These are phyloP conservation scores for Oreochromis grahami DNA, from an alignment of 2,797 vertebrate genomes.

Conservation along the genomic window DNA sequence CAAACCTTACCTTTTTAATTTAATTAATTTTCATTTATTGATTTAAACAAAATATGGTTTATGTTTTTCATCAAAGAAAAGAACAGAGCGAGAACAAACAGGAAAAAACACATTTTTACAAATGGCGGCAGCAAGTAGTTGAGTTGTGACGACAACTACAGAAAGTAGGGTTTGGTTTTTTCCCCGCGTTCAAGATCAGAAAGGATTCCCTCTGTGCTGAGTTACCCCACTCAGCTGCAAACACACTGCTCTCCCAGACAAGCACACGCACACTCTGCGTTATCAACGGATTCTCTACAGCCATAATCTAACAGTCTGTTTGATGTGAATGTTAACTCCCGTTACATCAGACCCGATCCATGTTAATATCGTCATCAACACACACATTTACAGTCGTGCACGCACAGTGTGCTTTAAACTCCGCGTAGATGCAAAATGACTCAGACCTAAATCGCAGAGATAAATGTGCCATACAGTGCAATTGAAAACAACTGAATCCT, in stretches of 20 bases:
- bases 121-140: not conserved
- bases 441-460: not conserved
- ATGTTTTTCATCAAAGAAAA: not conserved
- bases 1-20: not conserved
- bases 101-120: not conserved
- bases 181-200: not conserved
- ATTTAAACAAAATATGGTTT: not conserved
- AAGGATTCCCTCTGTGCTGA: not conserved
- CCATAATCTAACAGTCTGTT: constrained; percentile 23
- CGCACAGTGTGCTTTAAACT: not conserved
- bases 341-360: constrained; percentile 33
- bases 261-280: not conserved
- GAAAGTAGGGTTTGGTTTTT: not conserved
- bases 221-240: not conserved
- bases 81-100: not conserved
- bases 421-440: not conserved
- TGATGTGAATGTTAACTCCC: constrained; percentile 29
- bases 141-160: not conserved
- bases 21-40: not conserved
- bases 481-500: not conserved
- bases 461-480: not conserved
- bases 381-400: not conserved
- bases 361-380: not conserved
- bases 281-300: constrained; percentile 4
- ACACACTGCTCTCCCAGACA: not conserved